A percentile compares a stretch with the other conserved stretches of the same genome.
Evolutionary conservation across 2,797 vertebrate genomes (phyloP).

Genomic region (Schizopygopsis malacanthus): DNA sequence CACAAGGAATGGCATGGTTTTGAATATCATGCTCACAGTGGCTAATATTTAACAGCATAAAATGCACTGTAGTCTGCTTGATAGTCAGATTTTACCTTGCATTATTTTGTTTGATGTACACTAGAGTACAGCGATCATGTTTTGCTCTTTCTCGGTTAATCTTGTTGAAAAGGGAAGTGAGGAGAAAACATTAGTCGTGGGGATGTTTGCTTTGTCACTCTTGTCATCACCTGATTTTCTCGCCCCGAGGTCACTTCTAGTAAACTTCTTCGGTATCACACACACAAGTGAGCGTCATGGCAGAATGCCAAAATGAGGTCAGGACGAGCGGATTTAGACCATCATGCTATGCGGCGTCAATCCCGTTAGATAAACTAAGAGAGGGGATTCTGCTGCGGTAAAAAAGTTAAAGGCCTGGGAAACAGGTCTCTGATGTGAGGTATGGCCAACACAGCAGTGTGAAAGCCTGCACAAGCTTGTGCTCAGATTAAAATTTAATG

Average conservation of each 20-base stretch:
- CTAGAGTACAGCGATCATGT: background rate
- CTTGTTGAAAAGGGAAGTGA: background rate
- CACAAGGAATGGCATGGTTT: background rate
- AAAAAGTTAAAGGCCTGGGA: background rate
- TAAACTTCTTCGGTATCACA: background rate
- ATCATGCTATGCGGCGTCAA: background rate
- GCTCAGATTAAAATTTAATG: background rate
- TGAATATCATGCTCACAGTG: background rate
- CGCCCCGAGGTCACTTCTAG: background rate
- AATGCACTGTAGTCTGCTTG: background rate
- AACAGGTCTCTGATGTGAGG: background rate
- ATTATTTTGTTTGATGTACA: too few relatives aligned
- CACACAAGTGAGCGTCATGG: background rate
- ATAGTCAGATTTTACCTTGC: background rate
- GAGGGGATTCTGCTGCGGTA: background rate
- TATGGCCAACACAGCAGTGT: background rate
- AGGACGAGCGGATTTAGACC: background rate
- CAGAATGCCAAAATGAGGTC: background rate
- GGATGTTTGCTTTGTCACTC: background rate
- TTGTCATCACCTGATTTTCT: slow-evolving; percentile 7
- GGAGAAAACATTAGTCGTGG: background rate
- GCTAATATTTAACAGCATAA: background rate
- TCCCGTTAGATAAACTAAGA: background rate
- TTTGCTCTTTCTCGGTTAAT: background rate
- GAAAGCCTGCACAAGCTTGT: background rate